These are phyloP conservation scores for Nymphalis polychloros DNA, from an alignment of 2,888 invertebrate genomes.

Conservation along the genomic window DNA sequence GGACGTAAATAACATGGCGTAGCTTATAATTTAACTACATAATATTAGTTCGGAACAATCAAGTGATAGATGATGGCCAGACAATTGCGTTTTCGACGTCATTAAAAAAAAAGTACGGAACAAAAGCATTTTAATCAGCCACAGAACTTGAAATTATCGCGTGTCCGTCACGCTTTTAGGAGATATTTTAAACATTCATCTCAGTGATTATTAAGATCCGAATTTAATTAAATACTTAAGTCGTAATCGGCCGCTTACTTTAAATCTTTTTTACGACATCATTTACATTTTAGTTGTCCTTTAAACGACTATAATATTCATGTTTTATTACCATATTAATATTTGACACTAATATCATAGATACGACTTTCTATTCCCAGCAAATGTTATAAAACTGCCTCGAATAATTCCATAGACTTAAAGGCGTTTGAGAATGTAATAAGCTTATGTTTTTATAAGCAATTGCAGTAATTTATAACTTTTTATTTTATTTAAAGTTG, in stretches of 20 bases:
- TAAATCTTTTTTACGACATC: conserved; percentile 2
- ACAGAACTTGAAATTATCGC: neutral
- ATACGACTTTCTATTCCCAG: conserved; percentile 2
- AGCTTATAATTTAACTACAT: no score
- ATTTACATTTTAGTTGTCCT: conserved; percentile 9
- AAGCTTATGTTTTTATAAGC: no score
- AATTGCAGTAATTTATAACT: no score
- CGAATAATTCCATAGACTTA: no score
- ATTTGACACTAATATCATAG: neutral
- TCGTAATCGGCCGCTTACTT: neutral
- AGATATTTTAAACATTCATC: neutral
- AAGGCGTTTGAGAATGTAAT: neutral
- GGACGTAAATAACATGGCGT: no score
- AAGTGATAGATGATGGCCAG: no score
- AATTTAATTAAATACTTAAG: neutral
- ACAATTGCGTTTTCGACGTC: no score
- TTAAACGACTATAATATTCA: conserved; percentile 3
- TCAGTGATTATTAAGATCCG: neutral
- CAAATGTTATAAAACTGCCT: neutral
- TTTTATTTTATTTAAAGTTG: no score
- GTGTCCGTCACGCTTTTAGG: neutral
- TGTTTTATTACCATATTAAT: neutral
- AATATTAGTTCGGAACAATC: no score
- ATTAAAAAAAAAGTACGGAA: neutral
- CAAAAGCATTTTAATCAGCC: conserved; percentile 6